Conservation (phyloP, 2,113 vertebrate species). For the Lynx canadensis region DNA sequence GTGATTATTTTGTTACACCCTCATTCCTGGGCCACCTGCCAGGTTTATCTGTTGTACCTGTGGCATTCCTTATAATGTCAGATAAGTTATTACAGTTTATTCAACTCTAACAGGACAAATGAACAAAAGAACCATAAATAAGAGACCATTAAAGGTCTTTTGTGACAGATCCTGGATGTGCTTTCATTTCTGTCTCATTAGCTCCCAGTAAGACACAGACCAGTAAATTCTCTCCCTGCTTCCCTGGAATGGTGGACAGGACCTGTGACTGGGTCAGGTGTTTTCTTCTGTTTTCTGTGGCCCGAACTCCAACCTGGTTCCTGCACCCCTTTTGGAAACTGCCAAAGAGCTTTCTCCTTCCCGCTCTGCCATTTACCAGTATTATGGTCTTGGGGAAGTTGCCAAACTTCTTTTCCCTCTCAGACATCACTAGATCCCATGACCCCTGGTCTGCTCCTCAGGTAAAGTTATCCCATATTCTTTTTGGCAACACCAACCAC, state of each 20-base stretch:
- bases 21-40: slow-evolving; percentile 73
- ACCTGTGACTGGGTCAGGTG: too few species aligned
- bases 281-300: background rate
- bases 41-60: slow-evolving; percentile 79
- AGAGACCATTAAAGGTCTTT: slow-evolving; percentile 75
- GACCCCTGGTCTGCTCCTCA: background rate
- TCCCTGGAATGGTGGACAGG: background rate
- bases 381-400: background rate
- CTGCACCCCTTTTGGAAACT: background rate
- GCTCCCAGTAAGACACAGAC: background rate
- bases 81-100: slow-evolving; percentile 89
- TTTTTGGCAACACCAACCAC: background rate
- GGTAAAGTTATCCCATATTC: background rate
- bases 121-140: slow-evolving; percentile 60
- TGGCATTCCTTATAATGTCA: slow-evolving; percentile 84
- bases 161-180: slow-evolving; percentile 48
- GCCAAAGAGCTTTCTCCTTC: background rate
- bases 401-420: background rate
- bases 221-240: background rate
- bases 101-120: slow-evolving; percentile 79
- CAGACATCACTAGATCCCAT: background rate
- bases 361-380: background rate
- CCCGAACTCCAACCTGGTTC: background rate
- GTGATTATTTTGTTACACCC: slow-evolving; percentile 80
- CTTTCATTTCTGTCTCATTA: slow-evolving; percentile 34